phyloP scores from a whole-genome alignment of 64 coral and sea anemone genomes.

The Anthopleura sola region DNA sequence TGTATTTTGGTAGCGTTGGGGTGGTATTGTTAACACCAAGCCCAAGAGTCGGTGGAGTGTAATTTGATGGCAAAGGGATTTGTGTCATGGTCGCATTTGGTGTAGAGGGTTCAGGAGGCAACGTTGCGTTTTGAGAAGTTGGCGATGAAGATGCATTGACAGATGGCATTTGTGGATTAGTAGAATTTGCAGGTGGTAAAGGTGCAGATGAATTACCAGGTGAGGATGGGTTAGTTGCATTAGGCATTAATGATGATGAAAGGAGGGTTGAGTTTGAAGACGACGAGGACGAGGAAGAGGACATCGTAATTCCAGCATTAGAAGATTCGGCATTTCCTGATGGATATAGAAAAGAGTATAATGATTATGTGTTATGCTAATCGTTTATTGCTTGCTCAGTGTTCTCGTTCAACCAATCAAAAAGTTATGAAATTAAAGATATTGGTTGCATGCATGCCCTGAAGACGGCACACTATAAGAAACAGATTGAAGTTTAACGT shows the following conservation, averaged over 20 bases:
- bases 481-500: too few species aligned
- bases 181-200: not conserved
- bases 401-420: too few species aligned
- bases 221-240: not conserved
- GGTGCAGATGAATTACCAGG: not conserved
- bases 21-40: not conserved
- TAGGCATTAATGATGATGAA: not conserved
- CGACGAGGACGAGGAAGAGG: not conserved
- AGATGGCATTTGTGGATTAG: not conserved
- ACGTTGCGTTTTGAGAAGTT: not conserved
- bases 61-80: not conserved
- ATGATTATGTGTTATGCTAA: too few species aligned
- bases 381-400: too few species aligned
- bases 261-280: not conserved
- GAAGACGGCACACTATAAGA: too few species aligned
- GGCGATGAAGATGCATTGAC: not conserved
- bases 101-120: not conserved
- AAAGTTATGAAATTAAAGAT: too few species aligned
- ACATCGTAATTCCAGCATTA: not conserved
- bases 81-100: not conserved
- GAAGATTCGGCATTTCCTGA: not conserved
- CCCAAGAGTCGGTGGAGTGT: not conserved
- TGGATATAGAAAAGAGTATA: not conserved
- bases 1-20: not conserved
- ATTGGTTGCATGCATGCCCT: too few species aligned